Conservation (phyloP, 2,113 vertebrate species). For the Axis porcinus region DNA sequence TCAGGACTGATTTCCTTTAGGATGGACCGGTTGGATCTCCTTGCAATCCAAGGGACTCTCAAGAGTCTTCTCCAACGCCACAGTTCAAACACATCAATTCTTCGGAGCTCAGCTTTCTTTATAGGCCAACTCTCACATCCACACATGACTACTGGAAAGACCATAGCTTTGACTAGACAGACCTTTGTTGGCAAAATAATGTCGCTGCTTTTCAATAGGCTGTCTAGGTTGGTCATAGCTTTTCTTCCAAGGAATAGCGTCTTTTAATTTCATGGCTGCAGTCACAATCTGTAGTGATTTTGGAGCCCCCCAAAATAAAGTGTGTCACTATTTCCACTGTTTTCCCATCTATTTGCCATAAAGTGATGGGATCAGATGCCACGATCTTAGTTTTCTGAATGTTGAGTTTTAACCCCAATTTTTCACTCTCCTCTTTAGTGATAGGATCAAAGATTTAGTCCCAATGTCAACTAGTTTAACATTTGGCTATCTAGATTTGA, state of each 20-base stretch:
- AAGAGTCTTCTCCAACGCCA: neutral
- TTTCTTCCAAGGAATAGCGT: neutral
- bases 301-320: neutral
- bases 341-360: neutral
- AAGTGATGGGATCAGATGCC: neutral
- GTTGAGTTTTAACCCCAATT: neutral
- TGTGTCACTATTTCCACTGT: neutral
- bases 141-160: neutral
- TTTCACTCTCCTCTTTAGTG: neutral
- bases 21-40: neutral
- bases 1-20: neutral
- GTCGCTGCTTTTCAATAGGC: neutral
- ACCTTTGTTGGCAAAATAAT: neutral
- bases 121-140: neutral
- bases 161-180: neutral
- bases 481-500: neutral
- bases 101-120: rapidly evolving
- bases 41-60: neutral
- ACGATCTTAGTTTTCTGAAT: neutral
- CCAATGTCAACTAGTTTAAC: neutral
- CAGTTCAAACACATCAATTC: neutral
- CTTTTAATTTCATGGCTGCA: neutral
- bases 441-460: neutral
- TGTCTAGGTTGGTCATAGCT: neutral
- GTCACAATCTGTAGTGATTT: neutral